A percentile compares a stretch with the other conserved stretches of the same genome.
Evolutionary conservation across 2,797 vertebrate genomes (phyloP).

Genomic region (Enteromius thamalakanensis): DNA sequence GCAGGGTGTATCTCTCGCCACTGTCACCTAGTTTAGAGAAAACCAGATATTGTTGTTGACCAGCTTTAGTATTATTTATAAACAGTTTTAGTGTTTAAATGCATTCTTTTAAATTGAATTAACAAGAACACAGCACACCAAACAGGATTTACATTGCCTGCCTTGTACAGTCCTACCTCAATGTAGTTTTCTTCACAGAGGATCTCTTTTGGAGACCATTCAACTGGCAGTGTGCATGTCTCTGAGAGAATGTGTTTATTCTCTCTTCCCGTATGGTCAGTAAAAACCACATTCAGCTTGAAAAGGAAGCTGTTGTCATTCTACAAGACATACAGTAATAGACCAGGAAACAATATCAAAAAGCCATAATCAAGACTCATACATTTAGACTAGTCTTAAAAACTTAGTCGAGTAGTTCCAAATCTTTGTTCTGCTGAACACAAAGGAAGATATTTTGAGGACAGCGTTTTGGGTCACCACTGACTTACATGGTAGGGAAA

Average conservation of each 20-base stretch:
- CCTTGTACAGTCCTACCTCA: slow-evolving; percentile 68
- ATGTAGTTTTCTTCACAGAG: slow-evolving; percentile 81
- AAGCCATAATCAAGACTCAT: background rate
- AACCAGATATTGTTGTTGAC: background rate
- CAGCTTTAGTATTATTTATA: background rate
- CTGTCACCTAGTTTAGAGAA: slow-evolving; percentile 60
- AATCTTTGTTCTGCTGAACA: no score
- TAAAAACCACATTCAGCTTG: slow-evolving; percentile 71
- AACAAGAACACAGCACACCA: no score
- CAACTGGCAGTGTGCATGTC: slow-evolving; percentile 60
- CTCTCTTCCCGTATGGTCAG: slow-evolving; percentile 57
- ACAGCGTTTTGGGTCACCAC: no score
- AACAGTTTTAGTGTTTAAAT: background rate
- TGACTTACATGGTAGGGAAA: no score
- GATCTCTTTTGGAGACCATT: slow-evolving; percentile 75
- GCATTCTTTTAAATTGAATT: background rate
- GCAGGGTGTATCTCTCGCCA: slow-evolving; percentile 63
- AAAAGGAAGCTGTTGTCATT: slow-evolving; percentile 73
- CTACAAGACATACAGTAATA: slow-evolving; percentile 57
- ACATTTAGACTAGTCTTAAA: background rate
- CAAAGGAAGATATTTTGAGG: no score
- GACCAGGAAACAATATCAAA: background rate
- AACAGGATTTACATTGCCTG: background rate
- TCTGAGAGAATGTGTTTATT: slow-evolving; percentile 61
- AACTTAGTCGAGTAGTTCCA: no score